Base-by-base conservation (phyloP, 2,888 invertebrate species). In the Oxyteleia sp. region DNA sequence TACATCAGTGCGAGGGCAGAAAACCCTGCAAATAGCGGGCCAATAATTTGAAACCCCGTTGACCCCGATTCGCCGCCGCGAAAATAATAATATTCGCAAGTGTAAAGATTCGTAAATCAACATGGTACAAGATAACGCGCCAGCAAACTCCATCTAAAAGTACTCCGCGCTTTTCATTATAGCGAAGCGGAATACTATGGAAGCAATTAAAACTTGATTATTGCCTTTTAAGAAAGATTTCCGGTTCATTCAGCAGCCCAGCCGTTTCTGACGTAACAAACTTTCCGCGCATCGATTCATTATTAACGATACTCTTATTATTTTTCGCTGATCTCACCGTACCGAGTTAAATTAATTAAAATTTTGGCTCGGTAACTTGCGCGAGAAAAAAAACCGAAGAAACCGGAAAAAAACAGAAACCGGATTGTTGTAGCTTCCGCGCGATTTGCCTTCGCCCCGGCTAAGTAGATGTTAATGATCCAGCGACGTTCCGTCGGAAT, bases 171-270 rank as follows among this genome's bases (percentile, higher is more conserved):
- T 57, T 84, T 84, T 85, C 84, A 68, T 83, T 82, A 80, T 61
- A 84, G 66, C 83, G n/a, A 29, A 45, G 45, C 51, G 38, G 49
- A 64, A 85, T 84, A 80, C 82, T 80, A 84, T 87, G 81, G 78
- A 89, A 88, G 87, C 87, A 89, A 89, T 89, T 88, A 89, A 88
- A 89, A 88, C 88, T 89, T 88, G 85, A 87, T 86, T 87, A 87
- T 85, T 86, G 69, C 81, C 84, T 69, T 78, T 86, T 85, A 85
- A 86, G 87, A 81, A 85, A 79, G 75, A 71, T 83, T 87, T 85
- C 83, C 86, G 83, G 79, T 85, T 84, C 81, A 63, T 82, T 86
- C 76, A 68, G 69, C 68, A 57, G 38, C 8, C 35, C 78, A 55
- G 55, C 63, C 66, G 71, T 78, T 84, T 49, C 74, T 53, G 74